These are phyloP conservation scores for Tinamus guttatus DNA, from an alignment of 2,113 vertebrate species.

Conservation along the genomic window DNA sequence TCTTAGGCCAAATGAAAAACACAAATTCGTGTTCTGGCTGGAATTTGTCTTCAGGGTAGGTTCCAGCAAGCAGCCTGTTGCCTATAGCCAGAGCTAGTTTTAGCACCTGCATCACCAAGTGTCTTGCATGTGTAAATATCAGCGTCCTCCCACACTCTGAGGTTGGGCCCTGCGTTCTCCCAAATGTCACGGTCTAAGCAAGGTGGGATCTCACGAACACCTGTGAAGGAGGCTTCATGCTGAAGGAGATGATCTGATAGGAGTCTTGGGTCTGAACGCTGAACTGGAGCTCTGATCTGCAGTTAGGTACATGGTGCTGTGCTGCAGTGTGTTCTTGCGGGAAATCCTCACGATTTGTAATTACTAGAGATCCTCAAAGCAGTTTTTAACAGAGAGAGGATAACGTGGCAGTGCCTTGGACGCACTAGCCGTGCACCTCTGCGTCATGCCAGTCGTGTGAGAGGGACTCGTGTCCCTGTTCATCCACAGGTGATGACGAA, in stretches of 20 bases:
- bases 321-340: not conserved
- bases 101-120: not conserved
- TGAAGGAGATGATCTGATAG: not conserved
- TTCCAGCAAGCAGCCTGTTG: not conserved
- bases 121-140: not conserved
- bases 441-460: not conserved
- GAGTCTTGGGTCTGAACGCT: not conserved
- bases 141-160: not conserved
- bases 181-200: not conserved
- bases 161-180: not conserved
- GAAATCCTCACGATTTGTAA: not conserved
- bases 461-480: not conserved
- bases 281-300: not conserved
- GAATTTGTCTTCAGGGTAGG: not conserved
- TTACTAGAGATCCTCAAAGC: not conserved
- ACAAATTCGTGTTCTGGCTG: not conserved
- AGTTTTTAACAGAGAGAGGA: not conserved
- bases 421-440: accelerated
- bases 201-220: not conserved
- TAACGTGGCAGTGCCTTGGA: not conserved
- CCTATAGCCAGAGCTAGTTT: not conserved
- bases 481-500: not conserved
- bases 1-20: not conserved
- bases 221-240: not conserved
- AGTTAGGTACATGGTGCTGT: not conserved